Base-by-base conservation (phyloP, 2,888 invertebrate genomes). In the Alcis repandata region DNA sequence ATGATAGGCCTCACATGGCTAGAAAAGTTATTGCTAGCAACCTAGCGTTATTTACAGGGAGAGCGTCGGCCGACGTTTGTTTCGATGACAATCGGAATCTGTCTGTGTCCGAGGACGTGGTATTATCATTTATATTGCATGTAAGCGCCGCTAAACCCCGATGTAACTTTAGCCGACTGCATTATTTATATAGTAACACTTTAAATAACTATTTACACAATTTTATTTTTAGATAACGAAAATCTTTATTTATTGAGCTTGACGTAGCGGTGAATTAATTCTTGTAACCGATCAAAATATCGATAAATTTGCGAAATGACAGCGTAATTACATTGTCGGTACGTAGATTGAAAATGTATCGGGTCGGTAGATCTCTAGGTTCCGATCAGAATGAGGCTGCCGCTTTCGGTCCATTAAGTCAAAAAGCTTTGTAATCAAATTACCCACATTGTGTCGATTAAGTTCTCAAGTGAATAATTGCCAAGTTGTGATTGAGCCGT, bases 31-130 rank as follows among this genome's bases (percentile, higher is more conserved):
- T 90, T 82, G 85, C 86, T 63, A 74, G 76, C 69, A 73, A 76
- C 79, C 80, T 77, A 78, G 79, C 79, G 86, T 85, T 87, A 89
- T 86, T 87, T 83, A 86, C 83, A 77, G 80, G 74, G 81, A 83
- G 82, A 79, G 83, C 82, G 78, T 81, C 75, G 78, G 68, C 72
- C 82, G 72, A 82, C 79, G 89, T 90, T 87, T 88, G 87, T 88
- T 85, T 77, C 81, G 89, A 88, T 90, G 90, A 90, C 91, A 89
- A 90, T 89, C 88, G 72, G 84, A 84, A 90, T 91, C 79, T 87
- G 85, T 90, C 89, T 86, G 81, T 83, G 90, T 92, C 88, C 67
- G 61, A 69, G 70, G 74, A 78, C 72, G 78, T 77, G 82, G 83
- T 86, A 86, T 84, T 85, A 86, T 84, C 86, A 87, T 89, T 88